Evolutionary conservation across 1,140 invertebrate genomes (phyloP).

Genomic region (Drosophila ficusphila): DNA sequence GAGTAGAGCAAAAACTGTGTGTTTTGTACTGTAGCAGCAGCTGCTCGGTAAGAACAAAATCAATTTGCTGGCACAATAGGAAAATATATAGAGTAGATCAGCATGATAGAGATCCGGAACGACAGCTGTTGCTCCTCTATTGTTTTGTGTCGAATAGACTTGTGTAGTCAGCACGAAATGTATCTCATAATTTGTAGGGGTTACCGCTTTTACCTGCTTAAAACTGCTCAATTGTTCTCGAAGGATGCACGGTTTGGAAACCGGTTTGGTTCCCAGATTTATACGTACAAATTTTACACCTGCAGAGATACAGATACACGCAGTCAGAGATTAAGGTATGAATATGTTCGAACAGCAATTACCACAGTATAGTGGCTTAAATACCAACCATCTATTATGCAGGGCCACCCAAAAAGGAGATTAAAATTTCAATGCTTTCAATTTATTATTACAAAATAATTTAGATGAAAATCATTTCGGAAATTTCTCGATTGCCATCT

Average conservation of each 20-base stretch:
- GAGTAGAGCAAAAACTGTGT: slow-evolving; percentile 1
- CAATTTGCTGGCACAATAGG: slow-evolving; percentile 23
- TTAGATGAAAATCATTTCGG: slow-evolving; percentile 10
- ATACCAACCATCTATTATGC: slow-evolving; percentile 16
- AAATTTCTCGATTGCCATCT: not conserved
- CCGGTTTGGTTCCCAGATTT: slow-evolving; percentile 31
- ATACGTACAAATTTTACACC: slow-evolving; percentile 29
- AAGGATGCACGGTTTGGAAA: slow-evolving; percentile 9
- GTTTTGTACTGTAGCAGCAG: slow-evolving; percentile 19
- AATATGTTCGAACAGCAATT: slow-evolving; percentile 8
- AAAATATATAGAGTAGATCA: not conserved
- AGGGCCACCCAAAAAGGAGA: slow-evolving; percentile 4
- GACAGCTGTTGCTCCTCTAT: slow-evolving; percentile 30
- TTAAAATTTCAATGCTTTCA: not conserved
- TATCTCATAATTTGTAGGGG: slow-evolving; percentile 37
- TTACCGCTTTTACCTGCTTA: slow-evolving; percentile 20
- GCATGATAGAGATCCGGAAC: not conserved
- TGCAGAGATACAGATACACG: slow-evolving; percentile 5
- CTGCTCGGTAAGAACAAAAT: slow-evolving; percentile 30
- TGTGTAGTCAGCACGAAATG: slow-evolving; percentile 12
- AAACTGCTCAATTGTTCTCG: slow-evolving; percentile 16
- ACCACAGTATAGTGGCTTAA: slow-evolving; percentile 24
- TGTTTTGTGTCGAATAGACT: slow-evolving; percentile 31
- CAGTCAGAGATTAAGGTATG: slow-evolving; percentile 3
- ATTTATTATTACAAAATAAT: slow-evolving; percentile 14